Conservation (phyloP, 2,113 vertebrate genomes). For the Tetraodon nigroviridis region DNA sequence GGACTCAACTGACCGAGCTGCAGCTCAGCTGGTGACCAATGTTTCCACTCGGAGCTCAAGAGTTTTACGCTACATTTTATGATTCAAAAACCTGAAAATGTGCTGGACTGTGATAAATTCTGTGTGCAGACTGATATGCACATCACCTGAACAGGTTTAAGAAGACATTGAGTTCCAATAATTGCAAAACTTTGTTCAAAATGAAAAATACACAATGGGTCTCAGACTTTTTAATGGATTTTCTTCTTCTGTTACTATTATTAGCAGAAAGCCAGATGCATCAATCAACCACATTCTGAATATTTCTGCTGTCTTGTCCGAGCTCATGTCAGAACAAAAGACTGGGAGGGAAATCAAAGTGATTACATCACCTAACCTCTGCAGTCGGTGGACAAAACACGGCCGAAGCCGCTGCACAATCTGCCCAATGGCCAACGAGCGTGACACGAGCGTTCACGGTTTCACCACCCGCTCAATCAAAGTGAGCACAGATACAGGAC, state of each 20-base stretch:
- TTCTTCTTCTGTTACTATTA: too few species aligned
- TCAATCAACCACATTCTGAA: not conserved
- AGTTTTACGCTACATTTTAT: constrained; percentile 6
- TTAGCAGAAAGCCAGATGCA: too few species aligned
- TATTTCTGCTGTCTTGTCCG: constrained; percentile 16
- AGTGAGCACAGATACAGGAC: constrained; percentile 2
- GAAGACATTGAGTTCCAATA: too few species aligned
- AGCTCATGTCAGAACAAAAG: constrained; percentile 32
- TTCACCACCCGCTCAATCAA: constrained; percentile 10
- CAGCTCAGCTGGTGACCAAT: too few species aligned
- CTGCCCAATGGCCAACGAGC: constrained; percentile 38
- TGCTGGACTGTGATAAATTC: too few species aligned
- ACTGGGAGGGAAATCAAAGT: constrained; percentile 46
- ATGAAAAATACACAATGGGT: too few species aligned
- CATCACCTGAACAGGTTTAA: too few species aligned
- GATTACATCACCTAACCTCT: constrained; percentile 55
- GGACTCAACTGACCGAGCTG: not conserved
- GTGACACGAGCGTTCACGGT: constrained; percentile 1
- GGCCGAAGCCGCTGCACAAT: constrained; percentile 42
- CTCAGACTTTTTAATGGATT: too few species aligned
- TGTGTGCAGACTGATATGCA: too few species aligned
- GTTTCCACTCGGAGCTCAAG: too few species aligned
- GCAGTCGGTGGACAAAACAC: constrained; percentile 44
- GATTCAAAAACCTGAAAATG: too few species aligned
- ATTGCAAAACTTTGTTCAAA: too few species aligned